Evolutionary conservation across 2,113 vertebrate genomes (phyloP).

Genomic region (Callorhinus ursinus): DNA sequence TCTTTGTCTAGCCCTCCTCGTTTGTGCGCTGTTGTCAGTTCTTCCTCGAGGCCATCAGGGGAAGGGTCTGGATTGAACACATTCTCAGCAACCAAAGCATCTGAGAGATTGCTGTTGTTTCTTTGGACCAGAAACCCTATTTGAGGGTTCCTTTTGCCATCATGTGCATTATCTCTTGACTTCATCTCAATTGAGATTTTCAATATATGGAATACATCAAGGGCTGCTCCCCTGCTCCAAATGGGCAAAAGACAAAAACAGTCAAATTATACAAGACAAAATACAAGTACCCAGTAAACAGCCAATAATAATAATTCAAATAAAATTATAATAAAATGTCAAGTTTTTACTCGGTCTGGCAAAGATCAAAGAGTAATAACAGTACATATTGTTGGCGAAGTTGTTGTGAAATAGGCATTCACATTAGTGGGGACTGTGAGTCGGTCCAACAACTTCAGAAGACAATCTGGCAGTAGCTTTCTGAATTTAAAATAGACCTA

Average conservation of each 20-base stretch:
- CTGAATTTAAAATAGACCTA: background rate
- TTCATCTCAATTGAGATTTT: background rate
- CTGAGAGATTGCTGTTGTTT: background rate
- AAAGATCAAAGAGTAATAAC: background rate
- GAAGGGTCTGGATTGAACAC: background rate
- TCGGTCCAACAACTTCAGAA: background rate
- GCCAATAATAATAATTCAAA: background rate
- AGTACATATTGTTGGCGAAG: fast-evolving
- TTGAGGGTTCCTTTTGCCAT: background rate
- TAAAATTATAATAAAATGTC: background rate
- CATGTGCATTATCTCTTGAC: background rate
- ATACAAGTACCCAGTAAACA: background rate
- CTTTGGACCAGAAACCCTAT: background rate
- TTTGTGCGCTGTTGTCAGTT: background rate
- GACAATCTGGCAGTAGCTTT: slow-evolving; percentile 2
- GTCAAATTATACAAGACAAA: background rate
- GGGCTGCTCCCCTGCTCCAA: background rate
- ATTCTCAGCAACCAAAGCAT: background rate
- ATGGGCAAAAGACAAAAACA: background rate
- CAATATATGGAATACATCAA: background rate
- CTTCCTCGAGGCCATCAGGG: background rate
- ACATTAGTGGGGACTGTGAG: background rate
- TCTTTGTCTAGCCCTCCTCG: background rate
- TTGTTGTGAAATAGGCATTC: background rate
- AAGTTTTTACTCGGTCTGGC: background rate